phyloP scores from a whole-genome alignment of 2,797 vertebrate genomes.

The Erethizon dorsatum region DNA sequence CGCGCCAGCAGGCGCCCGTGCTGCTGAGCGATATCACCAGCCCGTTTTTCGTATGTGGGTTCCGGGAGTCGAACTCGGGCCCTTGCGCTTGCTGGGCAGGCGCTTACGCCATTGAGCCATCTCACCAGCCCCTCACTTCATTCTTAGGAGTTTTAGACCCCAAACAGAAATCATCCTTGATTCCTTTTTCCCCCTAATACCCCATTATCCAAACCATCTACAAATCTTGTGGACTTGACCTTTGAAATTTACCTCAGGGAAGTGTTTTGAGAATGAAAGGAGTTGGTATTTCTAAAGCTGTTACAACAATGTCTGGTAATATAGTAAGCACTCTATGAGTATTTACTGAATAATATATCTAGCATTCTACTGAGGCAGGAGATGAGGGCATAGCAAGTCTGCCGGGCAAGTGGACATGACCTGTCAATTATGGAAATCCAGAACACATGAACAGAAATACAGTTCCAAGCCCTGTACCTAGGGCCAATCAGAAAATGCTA shows the following conservation, averaged over 20 bases:
- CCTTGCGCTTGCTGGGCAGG: too few species aligned
- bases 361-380: neutral
- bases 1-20: too few species aligned
- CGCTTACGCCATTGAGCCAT: too few species aligned
- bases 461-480: neutral
- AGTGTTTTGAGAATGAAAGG: neutral
- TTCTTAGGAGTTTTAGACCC: neutral
- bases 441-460: neutral
- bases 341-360: neutral
- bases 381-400: neutral
- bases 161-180: neutral
- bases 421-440: neutral
- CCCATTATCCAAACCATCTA: neutral
- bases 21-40: too few species aligned
- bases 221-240: neutral
- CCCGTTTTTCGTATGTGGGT: too few species aligned
- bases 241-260: constrained; percentile 42
- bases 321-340: neutral
- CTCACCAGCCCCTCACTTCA: neutral
- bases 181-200: neutral
- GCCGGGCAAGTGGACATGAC: neutral
- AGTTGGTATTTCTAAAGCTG: neutral
- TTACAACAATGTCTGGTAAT: neutral
- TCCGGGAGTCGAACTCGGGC: too few species aligned
- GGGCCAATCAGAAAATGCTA: neutral